phyloP scores from a whole-genome alignment of 1,140 invertebrate species.

The Drosophila sp. region DNA sequence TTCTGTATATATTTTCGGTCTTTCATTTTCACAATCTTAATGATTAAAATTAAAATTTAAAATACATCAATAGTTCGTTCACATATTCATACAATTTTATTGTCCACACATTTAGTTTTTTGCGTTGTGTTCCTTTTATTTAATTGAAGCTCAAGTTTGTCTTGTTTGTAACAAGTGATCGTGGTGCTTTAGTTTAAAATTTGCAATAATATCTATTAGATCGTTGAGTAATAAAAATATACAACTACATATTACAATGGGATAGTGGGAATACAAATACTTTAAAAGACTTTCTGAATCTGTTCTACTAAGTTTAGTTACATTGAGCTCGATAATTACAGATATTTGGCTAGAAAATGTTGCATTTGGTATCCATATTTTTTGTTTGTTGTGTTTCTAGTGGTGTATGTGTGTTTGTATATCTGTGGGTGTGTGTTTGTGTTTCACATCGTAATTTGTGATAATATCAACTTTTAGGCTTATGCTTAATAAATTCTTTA shows the following conservation, averaged over 20 bases:
- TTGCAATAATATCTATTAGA: slow-evolving; percentile 38
- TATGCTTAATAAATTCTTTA: slow-evolving; percentile 77
- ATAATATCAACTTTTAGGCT: slow-evolving; percentile 74
- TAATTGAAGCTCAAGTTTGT: slow-evolving; percentile 70
- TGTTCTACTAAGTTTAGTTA: slow-evolving; percentile 12
- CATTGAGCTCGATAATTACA: slow-evolving; percentile 54
- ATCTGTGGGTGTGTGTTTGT: neutral
- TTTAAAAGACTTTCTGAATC: slow-evolving; percentile 10
- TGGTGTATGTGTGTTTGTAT: slow-evolving; percentile 10
- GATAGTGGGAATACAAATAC: slow-evolving; percentile 42
- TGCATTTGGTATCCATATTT: slow-evolving; percentile 62
- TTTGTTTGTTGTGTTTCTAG: too few species aligned
- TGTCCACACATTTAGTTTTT: slow-evolving; percentile 63
- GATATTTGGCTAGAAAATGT: slow-evolving; percentile 50
- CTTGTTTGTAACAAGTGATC: slow-evolving; percentile 33
- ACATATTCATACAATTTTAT: slow-evolving; percentile 67
- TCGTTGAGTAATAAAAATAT: slow-evolving; percentile 39
- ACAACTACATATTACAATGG: slow-evolving; percentile 34
- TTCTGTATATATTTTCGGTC: slow-evolving; percentile 62
- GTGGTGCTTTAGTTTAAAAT: slow-evolving; percentile 29
- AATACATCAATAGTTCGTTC: slow-evolving; percentile 63
- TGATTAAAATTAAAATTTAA: slow-evolving; percentile 51
- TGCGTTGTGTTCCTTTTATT: slow-evolving; percentile 18
- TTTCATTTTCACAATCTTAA: slow-evolving; percentile 65
- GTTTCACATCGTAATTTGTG: slow-evolving; percentile 52